Evolutionary conservation across 1,140 invertebrate genomes (phyloP).

Genomic region (Drosophila rufa): DNA sequence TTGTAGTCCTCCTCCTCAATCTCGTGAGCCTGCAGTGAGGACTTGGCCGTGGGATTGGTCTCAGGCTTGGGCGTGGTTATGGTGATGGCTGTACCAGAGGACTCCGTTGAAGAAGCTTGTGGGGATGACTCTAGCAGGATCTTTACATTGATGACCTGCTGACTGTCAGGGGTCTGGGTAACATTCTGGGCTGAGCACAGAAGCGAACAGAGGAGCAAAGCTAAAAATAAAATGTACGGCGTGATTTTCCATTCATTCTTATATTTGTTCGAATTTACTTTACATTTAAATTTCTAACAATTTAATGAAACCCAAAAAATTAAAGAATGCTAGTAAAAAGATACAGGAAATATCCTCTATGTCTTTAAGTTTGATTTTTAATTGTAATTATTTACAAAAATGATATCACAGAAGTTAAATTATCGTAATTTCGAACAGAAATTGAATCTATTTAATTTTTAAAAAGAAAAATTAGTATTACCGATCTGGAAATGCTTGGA

Average conservation of each 20-base stretch:
- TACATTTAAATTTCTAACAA: neutral
- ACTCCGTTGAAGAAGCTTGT: neutral
- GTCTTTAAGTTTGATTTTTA: too few relatives aligned
- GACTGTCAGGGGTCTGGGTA: neutral
- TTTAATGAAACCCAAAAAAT: too few relatives aligned
- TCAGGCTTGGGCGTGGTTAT: conserved; percentile 25
- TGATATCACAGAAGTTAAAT: too few relatives aligned
- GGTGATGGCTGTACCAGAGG: neutral
- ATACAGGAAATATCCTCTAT: too few relatives aligned
- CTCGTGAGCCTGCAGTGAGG: conserved; percentile 7
- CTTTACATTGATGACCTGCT: conserved; percentile 20
- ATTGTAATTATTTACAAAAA: too few relatives aligned
- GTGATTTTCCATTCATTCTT: neutral
- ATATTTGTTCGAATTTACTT: neutral
- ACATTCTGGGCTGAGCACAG: conserved; percentile 27
- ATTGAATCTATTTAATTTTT: too few relatives aligned
- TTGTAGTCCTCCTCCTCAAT: conserved; percentile 56
- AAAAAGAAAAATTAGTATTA: too few relatives aligned
- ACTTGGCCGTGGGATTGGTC: conserved; percentile 21
- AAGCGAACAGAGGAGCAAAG: conserved; percentile 23
- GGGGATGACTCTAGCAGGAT: conserved; percentile 5
- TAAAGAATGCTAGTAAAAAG: too few relatives aligned
- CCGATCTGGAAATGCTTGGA: neutral
- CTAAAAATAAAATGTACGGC: conserved; percentile 16
- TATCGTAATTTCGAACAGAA: too few relatives aligned